Base-by-base conservation (phyloP, 2,888 invertebrate genomes). In the Crematogaster levior region DNA sequence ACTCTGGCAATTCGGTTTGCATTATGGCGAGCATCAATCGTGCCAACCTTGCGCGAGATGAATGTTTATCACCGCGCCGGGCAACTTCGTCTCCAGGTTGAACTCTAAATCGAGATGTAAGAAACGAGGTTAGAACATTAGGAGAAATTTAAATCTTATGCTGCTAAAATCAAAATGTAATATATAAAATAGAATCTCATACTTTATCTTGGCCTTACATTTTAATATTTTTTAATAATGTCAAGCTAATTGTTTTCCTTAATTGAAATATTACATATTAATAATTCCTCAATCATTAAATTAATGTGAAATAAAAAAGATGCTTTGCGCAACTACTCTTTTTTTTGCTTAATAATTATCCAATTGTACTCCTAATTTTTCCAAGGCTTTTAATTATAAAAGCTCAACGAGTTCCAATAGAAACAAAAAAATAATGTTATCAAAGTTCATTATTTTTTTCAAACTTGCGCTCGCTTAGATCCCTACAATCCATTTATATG, bases 21-120 rank as follows among this genome's bases (percentile, higher is more conserved):
- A 86, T 88, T 90, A 91, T 89, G 85, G 86, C 56, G 84, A 84
- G 82, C 90, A 90, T 90, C 91, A 86, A 91, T 90, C 89, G 88
- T 84, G 82, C 65, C 81, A 68, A 83, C 74, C 77, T 82, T 77
- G 79, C 48, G 61, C 56, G 74, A 84, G 90, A 90, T 87, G 87
- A 90, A 90, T 90, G 89, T 87, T 89, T 87, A 89, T 87, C 80
- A 65, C 83, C 84, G 79, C 86, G 21, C n/a, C 40, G 88, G 83
- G 86, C 60, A 48, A 61, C 81, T 74, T 83, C 80, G 68, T 82
- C 84, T 60, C 58, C 68, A 46, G 18, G 70, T 79, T 66, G 56
- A 63, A 51, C 60, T 63, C 63, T 37, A 73, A 24, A 48, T 27
- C 61, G 70, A 81, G 43, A 72, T 70, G 56, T 79, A 72, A 58